Evolutionary conservation across 2,888 invertebrate genomes (phyloP), one percentile per base, ranked within the genome.

Genomic region (Stomorhina lunata): DNA sequence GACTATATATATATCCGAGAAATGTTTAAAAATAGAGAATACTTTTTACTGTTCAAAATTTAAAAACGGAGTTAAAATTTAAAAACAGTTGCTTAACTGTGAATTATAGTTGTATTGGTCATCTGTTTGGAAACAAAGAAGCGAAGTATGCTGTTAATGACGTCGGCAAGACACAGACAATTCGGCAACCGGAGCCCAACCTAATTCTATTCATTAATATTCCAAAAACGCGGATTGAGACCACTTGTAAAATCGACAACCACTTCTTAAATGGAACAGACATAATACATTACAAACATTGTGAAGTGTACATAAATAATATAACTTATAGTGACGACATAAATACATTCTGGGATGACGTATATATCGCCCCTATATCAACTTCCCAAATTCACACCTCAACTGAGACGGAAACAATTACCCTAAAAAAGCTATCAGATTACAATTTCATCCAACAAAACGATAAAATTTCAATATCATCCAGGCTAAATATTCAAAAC

Each of bases 251-350:
- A 15, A 29, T 65, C 20, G 32, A 45, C 32, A 65, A 65, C 10
- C 15, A 65, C 15, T 65, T 29, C 15, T 48, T 63, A 17, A 63
- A 63, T 17, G 63, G 63, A n/a, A 63, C 63, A 43, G 45, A 17
- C 32, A 15, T 65, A 65, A 22, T 66, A 50, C 65, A 66, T 50
- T 66, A 66, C 50, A 66, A 66, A 17, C 22, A 66, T 29, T 66
- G 65, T 12, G 20, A 65, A 65, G 45, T 45, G 29, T 20, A 20
- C 17, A 32, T 65, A 48, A 65, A 65, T 32, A 65, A 20, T 12
- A 65, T 65, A 17, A 63, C 63, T 12, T 45, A 45, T 29, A 63
- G 45, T 63, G 65, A 34, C 22, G 43, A 43, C 27, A 27, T 27
- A 25, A 63, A 63, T 10, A 63, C 43, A 2, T 63, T 63, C 43